Evolutionary conservation across 2,888 invertebrate species (phyloP).

Genomic region (Neoscelio sp.): DNA sequence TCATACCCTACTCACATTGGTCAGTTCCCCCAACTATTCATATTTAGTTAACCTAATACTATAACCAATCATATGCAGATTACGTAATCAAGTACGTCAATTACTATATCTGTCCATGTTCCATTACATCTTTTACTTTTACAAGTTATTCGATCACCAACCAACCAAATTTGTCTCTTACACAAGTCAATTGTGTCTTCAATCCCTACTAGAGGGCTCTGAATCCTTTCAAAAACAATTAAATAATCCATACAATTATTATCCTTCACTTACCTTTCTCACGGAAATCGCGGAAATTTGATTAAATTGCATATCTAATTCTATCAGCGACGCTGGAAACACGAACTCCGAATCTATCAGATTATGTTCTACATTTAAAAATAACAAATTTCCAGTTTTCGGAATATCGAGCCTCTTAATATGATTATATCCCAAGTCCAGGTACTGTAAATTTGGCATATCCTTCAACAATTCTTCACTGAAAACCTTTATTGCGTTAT

Average conservation of each 20-base stretch:
- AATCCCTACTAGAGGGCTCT: no score
- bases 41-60: no score
- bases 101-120: no score
- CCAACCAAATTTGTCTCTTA: no score
- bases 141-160: no score
- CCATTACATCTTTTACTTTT: no score
- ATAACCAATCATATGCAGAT: no score
- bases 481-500: slow-evolving; percentile 82
- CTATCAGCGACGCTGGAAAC: slow-evolving; percentile 71
- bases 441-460: slow-evolving; percentile 82
- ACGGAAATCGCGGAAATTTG: slow-evolving; percentile 64
- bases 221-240: no score
- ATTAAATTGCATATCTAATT: slow-evolving; percentile 71
- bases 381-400: slow-evolving; percentile 65
- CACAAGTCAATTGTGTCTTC: no score
- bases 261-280: slow-evolving; percentile 73
- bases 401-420: slow-evolving; percentile 68
- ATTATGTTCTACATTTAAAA: slow-evolving; percentile 73
- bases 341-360: slow-evolving; percentile 68
- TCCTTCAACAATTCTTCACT: slow-evolving; percentile 82
- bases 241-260: slow-evolving; percentile 66
- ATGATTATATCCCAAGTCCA: slow-evolving; percentile 77
- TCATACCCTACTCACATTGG: no score
- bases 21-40: no score
- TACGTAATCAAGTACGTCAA: no score